Base-by-base conservation (phyloP, 1,140 invertebrate genomes). In the Paraescarpia echinospica region DNA sequence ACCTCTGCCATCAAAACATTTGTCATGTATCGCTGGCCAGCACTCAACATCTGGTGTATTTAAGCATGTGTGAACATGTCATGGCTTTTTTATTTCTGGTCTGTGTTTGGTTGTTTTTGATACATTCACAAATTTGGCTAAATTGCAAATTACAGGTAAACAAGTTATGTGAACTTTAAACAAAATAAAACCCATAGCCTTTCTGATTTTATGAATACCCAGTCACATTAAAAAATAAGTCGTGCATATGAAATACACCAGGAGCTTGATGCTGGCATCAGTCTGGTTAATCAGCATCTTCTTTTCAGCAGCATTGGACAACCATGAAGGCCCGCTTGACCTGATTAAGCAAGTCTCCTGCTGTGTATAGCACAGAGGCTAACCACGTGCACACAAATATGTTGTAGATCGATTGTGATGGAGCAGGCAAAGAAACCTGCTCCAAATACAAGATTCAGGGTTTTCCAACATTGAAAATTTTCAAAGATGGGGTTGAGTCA, bases 391-490 rank as follows among this genome's bases (percentile, higher is more conserved):
- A 77, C 59, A 77, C 59, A 77, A 77, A 18, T 77, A 77, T 77
- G 59, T 77, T 92, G 35, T 92, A 97, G 97, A 97, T 99, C 90
- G 99, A 99, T 95, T 99, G 99, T 97, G 99, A 99, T 22, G 95
- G 94, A 48, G 97, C 96, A 93, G 99, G 99, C 92, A 99, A 99
- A 96, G 98, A 98, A 91, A 98, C 97, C 9, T 99, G 99, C 96
- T 97, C 97, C 93, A 98, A 99, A 95, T 98, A 97, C 96, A 98
- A 98, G 0, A 99, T 99, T 6, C 98, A 97, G 93, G 99, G 99
- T 34, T 99, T 99, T 96, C 99, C 99, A 31, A 99, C 99, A 27
- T 96, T 99, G 90, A 99, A 99, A 96, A 99, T 99, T 93, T 99
- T 99, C 97, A 96, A 95, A 90, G 97, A 97, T 94, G 98, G 98